Evolutionary conservation across 2,797 vertebrate species (phyloP).

Genomic region (Phrynocephalus guinanensis): DNA sequence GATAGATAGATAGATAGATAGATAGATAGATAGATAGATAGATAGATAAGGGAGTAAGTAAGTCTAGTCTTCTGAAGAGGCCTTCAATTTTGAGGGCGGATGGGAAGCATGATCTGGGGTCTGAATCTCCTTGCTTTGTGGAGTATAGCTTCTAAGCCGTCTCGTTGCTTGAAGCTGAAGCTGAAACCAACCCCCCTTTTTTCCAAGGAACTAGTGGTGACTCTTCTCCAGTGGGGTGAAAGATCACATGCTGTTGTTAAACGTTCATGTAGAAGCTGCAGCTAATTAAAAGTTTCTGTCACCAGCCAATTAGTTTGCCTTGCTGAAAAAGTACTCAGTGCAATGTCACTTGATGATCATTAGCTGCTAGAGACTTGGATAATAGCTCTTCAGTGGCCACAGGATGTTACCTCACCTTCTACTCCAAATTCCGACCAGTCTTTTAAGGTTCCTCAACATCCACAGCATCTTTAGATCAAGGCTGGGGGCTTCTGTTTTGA

Average conservation of each 20-base stretch:
- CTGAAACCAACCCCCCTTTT: not conserved
- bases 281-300: constrained; percentile 27
- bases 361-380: not conserved
- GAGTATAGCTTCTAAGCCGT: no score
- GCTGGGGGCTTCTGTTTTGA: not conserved
- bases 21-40: no score
- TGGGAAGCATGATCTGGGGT: no score
- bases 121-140: no score
- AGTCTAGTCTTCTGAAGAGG: no score
- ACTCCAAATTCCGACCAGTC: not conserved
- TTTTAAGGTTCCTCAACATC: not conserved
- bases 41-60: no score
- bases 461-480: not conserved
- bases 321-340: constrained; percentile 2
- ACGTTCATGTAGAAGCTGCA: constrained; percentile 7
- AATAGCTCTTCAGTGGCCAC: not conserved
- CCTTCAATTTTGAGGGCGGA: no score
- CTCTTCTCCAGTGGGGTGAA: not conserved
- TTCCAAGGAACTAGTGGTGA: not conserved
- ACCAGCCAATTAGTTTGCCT: constrained; percentile 19
- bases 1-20: no score
- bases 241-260: constrained; percentile 6
- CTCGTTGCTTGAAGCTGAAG: not conserved
- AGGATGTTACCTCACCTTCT: not conserved
- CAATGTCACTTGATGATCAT: constrained; percentile 13